Base-by-base conservation (phyloP, 2,888 invertebrate species). In the Andrena chrysosceles region DNA sequence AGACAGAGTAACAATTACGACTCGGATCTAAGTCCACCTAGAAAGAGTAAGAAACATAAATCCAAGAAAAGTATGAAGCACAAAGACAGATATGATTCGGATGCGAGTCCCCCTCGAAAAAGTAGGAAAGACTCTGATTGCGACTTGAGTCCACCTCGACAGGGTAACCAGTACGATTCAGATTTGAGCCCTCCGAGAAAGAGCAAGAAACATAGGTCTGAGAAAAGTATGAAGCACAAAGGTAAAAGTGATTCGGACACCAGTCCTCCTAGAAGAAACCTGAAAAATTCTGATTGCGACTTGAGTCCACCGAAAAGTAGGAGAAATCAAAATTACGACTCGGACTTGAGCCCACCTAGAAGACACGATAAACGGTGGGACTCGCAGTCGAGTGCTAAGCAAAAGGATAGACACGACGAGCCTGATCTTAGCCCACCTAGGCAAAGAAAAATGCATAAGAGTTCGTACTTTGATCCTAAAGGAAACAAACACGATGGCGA, bases 71-170 rank as follows among this genome's bases (percentile, higher is more conserved):
- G 66, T 59, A 71, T 62, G 82, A n/a, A 66, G 63, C 35, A 66
- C 78, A 73, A 67, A 68, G 23, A 16, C 54, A 69, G 74, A 70
- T 85, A 67, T 0, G 87, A 91, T 74, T 87, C 89, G 1, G 93
- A 93, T 85, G 74, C 85, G 54, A 92, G 91, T 84, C 91, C 91
- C 20, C 89, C 90, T 2, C 91, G 94, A 86, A 93, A 89, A 60
- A 84, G 16, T 0, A 73, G 81, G 72, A 86, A 74, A 64, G 62
- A 79, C 23, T 54, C 48, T n/a, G 87, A 90, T 63, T 87, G 88
- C 2, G 93, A 93, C 81, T 76, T 87, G 54, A 92, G 91, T 86
- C 91, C 91, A 42, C 89, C 90, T 3, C 91, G 94, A 84, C 93
- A 71, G 48, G 81, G 72, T 0, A 63, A 84, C 48, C 83, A 85